Conservation (phyloP, 1,140 invertebrate species). For the Alviniconcha marisindica region DNA sequence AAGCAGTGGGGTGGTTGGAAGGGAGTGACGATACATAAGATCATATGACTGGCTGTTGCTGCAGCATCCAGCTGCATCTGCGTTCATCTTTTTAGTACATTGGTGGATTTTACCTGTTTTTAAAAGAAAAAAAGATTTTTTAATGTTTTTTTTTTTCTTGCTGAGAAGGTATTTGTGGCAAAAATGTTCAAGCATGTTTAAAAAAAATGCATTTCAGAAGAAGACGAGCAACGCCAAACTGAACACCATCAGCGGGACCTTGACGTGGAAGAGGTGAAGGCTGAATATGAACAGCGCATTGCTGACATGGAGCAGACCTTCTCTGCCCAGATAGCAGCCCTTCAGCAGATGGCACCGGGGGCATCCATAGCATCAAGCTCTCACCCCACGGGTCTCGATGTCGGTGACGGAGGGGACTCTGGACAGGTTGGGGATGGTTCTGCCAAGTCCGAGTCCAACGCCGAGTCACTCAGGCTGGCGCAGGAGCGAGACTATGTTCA, state of each 20-base stretch:
- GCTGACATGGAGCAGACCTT: constrained; percentile 54
- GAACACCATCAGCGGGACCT: constrained; percentile 38
- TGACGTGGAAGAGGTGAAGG: constrained; percentile 52
- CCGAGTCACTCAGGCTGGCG: not conserved
- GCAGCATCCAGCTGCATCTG: too few species aligned
- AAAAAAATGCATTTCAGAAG: too few species aligned
- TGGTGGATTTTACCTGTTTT: too few species aligned
- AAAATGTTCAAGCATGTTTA: too few species aligned
- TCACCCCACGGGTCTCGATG: not conserved
- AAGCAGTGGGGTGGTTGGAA: too few species aligned
- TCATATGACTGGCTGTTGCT: too few species aligned
- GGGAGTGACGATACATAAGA: too few species aligned
- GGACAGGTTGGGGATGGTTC: not conserved
- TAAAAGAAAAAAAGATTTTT: too few species aligned
- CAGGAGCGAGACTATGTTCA: constrained; percentile 52
- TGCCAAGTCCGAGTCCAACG: not conserved
- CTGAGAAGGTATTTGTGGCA: too few species aligned
- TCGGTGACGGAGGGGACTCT: not conserved
- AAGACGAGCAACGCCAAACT: constrained; percentile 12
- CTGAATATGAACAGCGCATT: constrained; percentile 59
- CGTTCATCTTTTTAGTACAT: too few species aligned
- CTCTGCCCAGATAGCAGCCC: constrained; percentile 45
- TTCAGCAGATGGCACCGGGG: not conserved
- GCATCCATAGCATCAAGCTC: not conserved
- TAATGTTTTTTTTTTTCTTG: too few species aligned